Base-by-base conservation (phyloP, 1,140 invertebrate genomes). In the Drosophila azteca region DNA sequence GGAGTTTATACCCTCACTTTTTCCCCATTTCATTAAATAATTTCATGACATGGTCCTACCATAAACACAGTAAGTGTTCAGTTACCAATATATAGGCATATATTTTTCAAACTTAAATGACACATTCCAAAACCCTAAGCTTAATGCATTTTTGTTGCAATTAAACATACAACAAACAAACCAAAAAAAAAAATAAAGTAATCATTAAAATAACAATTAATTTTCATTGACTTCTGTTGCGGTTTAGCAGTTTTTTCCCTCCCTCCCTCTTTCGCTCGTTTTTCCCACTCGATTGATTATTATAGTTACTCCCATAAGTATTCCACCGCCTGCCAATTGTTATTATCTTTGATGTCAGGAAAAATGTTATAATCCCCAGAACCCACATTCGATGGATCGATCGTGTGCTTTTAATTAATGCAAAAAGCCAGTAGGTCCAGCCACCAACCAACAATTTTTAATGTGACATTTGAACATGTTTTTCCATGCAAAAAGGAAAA, bases 131-230 rank as follows among this genome's bases (percentile, higher is more conserved):
- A 17, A 39, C 44, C 39, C 74, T 74, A 75, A 78, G 61, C 48
- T 70, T 45, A 61, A 50, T 69, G 79, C 53, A 17, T 60, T 55
- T 73, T 55, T 73, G 74, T 77, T 22, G 1, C 2, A 1, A 1
- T 22, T 2, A 22, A 24, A 24, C 22, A 24, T n/a, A n/a, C n/a
- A n/a, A n/a, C n/a, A n/a, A n/a, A 20, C 69, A 81, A 82, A 77
- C 74, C 77, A 73, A 68, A 43, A n/a, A 57, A 71, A 71, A 50
- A 62, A 65, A 57, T 26, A 74, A 71, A 81, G 54, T 77, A 70
- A 85, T 81, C 77, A 85, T 70, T 85, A 87, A 87, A 85, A 70
- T 55, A 60, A 74, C 69, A 81, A 87, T 87, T 81, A 82, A 85
- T 82, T 78, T 81, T 62, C 66, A 87, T 78, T 54, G 63, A 59